Percentiles rank a stretch among this genome's conserved stretches.
Evolutionary conservation across 2,888 invertebrate genomes (phyloP).

Genomic region (Ellobium chinense): DNA sequence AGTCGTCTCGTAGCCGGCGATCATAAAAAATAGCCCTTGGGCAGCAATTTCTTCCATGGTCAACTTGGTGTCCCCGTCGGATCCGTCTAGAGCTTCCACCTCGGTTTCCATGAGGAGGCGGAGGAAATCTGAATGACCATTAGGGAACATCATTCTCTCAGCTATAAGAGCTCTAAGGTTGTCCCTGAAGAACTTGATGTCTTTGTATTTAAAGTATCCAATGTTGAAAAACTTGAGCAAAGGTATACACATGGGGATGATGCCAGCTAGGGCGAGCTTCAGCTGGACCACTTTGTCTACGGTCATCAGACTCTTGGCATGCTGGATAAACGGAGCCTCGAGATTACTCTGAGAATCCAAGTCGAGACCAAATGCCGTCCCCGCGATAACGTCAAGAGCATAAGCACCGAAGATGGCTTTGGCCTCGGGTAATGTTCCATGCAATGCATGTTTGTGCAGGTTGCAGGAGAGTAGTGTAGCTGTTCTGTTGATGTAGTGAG

Average conservation of each 20-base stretch:
- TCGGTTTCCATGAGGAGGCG: conserved; percentile 20
- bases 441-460: not conserved
- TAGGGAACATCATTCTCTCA: not conserved
- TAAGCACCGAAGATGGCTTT: conserved; percentile 23
- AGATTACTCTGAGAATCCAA: conserved; percentile 36
- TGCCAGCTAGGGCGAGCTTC: conserved; percentile 27
- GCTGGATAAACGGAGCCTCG: conserved; percentile 22
- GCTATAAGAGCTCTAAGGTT: not conserved
- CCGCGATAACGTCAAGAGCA: conserved; percentile 44
- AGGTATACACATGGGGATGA: conserved; percentile 14
- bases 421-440: conserved; percentile 6
- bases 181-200: conserved; percentile 29
- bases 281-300: conserved; percentile 22
- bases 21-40: conserved; percentile 36
- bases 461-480: not conserved
- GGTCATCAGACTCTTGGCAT: conserved; percentile 29
- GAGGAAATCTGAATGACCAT: conserved; percentile 19
- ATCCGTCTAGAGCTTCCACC: not conserved
- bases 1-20: conserved; percentile 40
- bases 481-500: conserved; percentile 25
- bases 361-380: conserved; percentile 44
- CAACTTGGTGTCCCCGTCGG: conserved; percentile 5
- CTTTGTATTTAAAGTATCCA: conserved; percentile 22
- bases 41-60: conserved; percentile 35
- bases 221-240: conserved; percentile 28